Evolutionary conservation across 2,113 vertebrate species (phyloP), one percentile per base, ranked within the genome.

Genomic region (Suricata suricatta): DNA sequence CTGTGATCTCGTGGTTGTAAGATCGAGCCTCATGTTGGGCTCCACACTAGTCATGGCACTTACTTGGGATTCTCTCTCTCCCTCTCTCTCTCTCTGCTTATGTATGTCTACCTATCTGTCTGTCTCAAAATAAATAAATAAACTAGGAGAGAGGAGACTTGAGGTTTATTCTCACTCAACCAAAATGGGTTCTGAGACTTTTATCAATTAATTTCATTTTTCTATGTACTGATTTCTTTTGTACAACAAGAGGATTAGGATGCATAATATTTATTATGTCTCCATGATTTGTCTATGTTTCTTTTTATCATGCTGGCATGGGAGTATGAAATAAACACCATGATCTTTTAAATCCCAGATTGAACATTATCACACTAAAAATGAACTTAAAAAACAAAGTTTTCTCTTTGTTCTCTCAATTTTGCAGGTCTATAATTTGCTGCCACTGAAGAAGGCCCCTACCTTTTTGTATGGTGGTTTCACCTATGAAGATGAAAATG

Each of bases 361-460:
- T 64, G 69, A 74, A 80, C 17, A 87, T 33, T 38, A 27, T 69
- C 38, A 69, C 31, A 41, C 69, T 35, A 71, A 54, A 85, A 50
- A 47, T n/a, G 33, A 44, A 41, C 47, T 23, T 41, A 5, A 35
- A 52, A 33, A n/a, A 33, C 2, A 64, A 79, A 50, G 0, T 29
- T 57, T 77, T 90, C 17, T 16, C 69, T 84, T 95, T 68, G 17
- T 63, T 96, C 16, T 82, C 81, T 93, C 90, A 17, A 96, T 94
- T 97, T 44, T 69, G 16, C 85, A 99, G 98, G 69, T 99, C 8
- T 99, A 98, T 92, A 6, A 95, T 0, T 97, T 98, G 90, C 98
- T 99, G 10, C 94, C 98, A 21, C 1, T 44, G 57, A 98, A 98
- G 88, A 33, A 60, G 5, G 1, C 0, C 0, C 0, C 1, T 4